Conservation (phyloP, 2,113 vertebrate genomes). For the Otolemur garnettii region DNA sequence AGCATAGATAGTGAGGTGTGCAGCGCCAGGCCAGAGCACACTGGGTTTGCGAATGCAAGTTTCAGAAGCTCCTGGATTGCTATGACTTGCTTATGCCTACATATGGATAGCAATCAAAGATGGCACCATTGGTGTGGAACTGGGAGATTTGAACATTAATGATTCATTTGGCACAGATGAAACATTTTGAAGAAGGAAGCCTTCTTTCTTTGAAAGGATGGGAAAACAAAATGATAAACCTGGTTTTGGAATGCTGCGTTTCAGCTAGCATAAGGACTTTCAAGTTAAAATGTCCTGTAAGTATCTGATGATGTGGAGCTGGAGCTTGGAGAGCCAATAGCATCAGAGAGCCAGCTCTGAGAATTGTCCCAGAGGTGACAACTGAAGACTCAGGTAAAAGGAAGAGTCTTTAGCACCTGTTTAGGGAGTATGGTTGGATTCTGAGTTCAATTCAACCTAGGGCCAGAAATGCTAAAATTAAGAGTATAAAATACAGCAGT, state of each 20-base stretch:
- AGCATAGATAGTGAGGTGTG: not conserved
- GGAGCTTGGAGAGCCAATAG: not conserved
- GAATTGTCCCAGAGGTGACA: not conserved
- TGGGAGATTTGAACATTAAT: not conserved
- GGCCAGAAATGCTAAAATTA: not conserved
- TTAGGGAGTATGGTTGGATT: not conserved
- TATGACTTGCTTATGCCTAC: not conserved
- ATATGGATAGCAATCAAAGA: not conserved
- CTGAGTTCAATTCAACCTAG: constrained; percentile 2
- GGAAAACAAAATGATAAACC: not conserved
- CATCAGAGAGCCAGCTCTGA: not conserved
- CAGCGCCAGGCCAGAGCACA: not conserved
- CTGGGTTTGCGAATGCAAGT: not conserved
- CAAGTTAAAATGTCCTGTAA: not conserved
- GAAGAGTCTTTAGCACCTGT: not conserved
- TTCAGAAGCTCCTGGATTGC: not conserved
- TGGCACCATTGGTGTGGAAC: not conserved
- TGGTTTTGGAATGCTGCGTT: not conserved
- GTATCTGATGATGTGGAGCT: not conserved
- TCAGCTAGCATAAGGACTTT: not conserved
- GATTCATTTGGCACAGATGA: not conserved
- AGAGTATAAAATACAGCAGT: not conserved
- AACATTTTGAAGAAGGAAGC: not conserved
- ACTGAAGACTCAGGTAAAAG: not conserved
- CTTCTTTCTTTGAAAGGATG: not conserved